phyloP scores from a whole-genome alignment of 2,113 vertebrate species.

The Lampris megalopsis region DNA sequence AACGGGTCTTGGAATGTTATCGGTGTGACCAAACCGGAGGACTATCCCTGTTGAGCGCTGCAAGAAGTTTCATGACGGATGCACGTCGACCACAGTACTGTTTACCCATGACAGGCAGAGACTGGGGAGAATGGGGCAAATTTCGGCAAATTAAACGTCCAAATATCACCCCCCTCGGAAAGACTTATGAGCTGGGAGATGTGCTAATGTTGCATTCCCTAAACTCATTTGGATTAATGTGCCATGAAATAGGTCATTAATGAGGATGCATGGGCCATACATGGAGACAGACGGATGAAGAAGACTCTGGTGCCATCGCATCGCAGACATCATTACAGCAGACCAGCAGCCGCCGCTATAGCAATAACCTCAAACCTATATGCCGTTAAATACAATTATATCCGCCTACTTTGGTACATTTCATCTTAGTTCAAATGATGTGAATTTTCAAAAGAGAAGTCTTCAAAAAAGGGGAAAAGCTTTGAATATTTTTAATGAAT shows the following conservation, averaged over 20 bases:
- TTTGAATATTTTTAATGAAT: background rate
- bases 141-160: slow-evolving; percentile 53
- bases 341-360: slow-evolving; percentile 28
- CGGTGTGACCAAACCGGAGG: too few species aligned
- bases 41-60: background rate
- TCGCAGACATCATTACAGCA: slow-evolving; percentile 59
- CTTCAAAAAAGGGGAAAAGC: background rate
- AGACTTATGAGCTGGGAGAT: slow-evolving; percentile 70
- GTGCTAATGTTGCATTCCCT: slow-evolving; percentile 76
- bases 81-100: background rate
- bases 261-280: slow-evolving; percentile 73
- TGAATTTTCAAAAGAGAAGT: background rate
- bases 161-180: slow-evolving; percentile 58
- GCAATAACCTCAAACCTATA: slow-evolving; percentile 19
- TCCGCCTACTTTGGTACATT: slow-evolving; percentile 12
- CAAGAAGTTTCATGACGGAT: background rate
- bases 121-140: background rate
- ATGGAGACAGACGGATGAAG: slow-evolving; percentile 71
- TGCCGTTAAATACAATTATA: slow-evolving; percentile 1
- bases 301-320: slow-evolving; percentile 35
- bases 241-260: slow-evolving; percentile 80
- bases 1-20: background rate
- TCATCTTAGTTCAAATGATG: background rate
- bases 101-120: slow-evolving; percentile 8
- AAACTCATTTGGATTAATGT: slow-evolving; percentile 81